Percentiles rank a stretch among this genome's conserved stretches.
Conservation (phyloP, 1,140 invertebrate species). For the Armadillidium nasatum region DNA sequence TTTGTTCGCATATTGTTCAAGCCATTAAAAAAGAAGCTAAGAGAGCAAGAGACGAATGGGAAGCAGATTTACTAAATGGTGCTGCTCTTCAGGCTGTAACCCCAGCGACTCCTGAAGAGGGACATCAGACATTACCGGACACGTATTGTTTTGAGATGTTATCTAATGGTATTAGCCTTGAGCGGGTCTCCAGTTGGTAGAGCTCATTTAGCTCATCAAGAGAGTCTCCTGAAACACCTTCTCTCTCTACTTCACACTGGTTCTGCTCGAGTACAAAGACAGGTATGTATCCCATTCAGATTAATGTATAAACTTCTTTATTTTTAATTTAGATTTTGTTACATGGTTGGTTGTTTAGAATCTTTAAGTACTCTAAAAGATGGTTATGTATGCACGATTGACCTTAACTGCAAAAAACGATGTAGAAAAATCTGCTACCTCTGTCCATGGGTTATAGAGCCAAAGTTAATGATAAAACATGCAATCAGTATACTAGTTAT, state of each 20-base stretch:
- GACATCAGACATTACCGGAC: slow-evolving; percentile 59
- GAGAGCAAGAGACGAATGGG: slow-evolving; percentile 57
- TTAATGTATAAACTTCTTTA: too few species aligned
- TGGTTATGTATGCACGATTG: too few species aligned
- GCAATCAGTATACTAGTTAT: too few species aligned
- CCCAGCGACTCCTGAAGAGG: slow-evolving; percentile 45
- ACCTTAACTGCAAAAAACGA: too few species aligned
- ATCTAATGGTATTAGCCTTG: slow-evolving; percentile 85
- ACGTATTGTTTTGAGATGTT: slow-evolving; percentile 97
- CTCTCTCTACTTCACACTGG: slow-evolving; percentile 85
- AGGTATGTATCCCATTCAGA: slow-evolving; percentile 55
- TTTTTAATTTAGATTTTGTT: not conserved
- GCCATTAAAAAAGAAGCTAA: slow-evolving; percentile 83
- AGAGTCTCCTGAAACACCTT: slow-evolving; percentile 74
- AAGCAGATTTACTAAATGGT: slow-evolving; percentile 36
- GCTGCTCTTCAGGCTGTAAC: slow-evolving; percentile 41
- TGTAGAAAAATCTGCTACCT: too few species aligned
- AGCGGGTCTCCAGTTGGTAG: slow-evolving; percentile 86
- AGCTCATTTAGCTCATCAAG: slow-evolving; percentile 82
- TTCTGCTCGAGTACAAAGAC: slow-evolving; percentile 86
- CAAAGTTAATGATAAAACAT: too few species aligned
- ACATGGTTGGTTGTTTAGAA: too few species aligned
- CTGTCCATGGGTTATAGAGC: too few species aligned
- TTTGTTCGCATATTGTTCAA: slow-evolving; percentile 86
- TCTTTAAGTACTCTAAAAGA: too few species aligned